Percentiles rank a stretch among this genome's conserved stretches.
phyloP scores from a whole-genome alignment of 2,888 invertebrate genomes.

The Tyria jacobaeae region DNA sequence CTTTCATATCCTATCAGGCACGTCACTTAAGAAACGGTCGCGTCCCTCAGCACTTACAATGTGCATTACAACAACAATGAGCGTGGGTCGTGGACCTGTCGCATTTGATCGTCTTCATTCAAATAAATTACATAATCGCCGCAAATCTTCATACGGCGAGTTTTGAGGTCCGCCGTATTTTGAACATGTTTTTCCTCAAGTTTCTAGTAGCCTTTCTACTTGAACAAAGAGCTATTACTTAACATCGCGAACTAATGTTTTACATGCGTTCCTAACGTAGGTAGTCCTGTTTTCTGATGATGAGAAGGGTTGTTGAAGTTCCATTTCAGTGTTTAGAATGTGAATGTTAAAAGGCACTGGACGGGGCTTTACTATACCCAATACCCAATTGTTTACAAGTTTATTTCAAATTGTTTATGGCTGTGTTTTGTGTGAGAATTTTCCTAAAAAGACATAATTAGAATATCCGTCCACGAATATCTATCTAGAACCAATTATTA shows the following conservation, averaged over 20 bases:
- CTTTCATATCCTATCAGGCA: neutral
- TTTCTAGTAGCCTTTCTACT: neutral
- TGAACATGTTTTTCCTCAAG: neutral
- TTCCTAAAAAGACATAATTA: neutral
- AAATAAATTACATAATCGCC: slow-evolving; percentile 74
- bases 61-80: slow-evolving; percentile 22
- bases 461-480: neutral
- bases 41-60: neutral
- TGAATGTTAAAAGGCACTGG: too few species aligned
- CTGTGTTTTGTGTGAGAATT: neutral
- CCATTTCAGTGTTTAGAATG: neutral
- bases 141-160: slow-evolving; percentile 24
- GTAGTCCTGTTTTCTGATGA: neutral
- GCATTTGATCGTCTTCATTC: slow-evolving; percentile 58
- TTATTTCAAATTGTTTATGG: too few species aligned
- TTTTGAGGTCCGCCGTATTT: slow-evolving; percentile 1
- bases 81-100: slow-evolving; percentile 54
- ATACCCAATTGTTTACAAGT: too few species aligned
- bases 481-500: neutral
- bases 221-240: neutral
- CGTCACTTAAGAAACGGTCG: neutral
- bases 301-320: neutral
- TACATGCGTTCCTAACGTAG: neutral
- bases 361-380: too few species aligned
- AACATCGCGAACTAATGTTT: neutral